phyloP scores from a whole-genome alignment of 2,113 vertebrate species.

The Gopherus evgoodei region DNA sequence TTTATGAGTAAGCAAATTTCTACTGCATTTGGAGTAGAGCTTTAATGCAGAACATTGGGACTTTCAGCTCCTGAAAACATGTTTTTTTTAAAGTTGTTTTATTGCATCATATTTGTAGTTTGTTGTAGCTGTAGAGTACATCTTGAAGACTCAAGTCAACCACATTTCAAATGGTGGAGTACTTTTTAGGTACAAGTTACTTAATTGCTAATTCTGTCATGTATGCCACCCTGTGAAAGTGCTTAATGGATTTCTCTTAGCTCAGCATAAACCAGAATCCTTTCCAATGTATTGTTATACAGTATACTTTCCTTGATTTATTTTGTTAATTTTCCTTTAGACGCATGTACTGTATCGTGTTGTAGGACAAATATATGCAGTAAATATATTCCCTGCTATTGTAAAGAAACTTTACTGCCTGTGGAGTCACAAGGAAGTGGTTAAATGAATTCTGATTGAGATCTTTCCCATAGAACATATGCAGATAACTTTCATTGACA shows the following conservation, averaged over 20 bases:
- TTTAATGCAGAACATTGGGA: background rate
- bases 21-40: background rate
- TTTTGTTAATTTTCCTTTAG: slow-evolving; percentile 31
- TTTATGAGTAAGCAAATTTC: background rate
- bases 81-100: background rate
- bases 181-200: background rate
- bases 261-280: background rate
- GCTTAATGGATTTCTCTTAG: background rate
- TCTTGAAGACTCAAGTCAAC: background rate
- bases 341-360: background rate
- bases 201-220: background rate
- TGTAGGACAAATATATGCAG: background rate
- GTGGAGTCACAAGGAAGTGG: background rate
- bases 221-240: background rate
- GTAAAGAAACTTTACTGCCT: background rate
- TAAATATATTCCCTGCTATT: background rate
- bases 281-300: background rate
- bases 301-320: background rate
- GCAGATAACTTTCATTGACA: background rate
- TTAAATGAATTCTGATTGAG: background rate
- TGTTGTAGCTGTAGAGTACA: background rate
- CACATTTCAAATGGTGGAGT: background rate
- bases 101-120: background rate
- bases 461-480: background rate
- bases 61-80: background rate